Percentiles rank a stretch among this genome's conserved stretches.
Evolutionary conservation across 2,113 vertebrate species (phyloP).

Genomic region (Phycodurus eques): DNA sequence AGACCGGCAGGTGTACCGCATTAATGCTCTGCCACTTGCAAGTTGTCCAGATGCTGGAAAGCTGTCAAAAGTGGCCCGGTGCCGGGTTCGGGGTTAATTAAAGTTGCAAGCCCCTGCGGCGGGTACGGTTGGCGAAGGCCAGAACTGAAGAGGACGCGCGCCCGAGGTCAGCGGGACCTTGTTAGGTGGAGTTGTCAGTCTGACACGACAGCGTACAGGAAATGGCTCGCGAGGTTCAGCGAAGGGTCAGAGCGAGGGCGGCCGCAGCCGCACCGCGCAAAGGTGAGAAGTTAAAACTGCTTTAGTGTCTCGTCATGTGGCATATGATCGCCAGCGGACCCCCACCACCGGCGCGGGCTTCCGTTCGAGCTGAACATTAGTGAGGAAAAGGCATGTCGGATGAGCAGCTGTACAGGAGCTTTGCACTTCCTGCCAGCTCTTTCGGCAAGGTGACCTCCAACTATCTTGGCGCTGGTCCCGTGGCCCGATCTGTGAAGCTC

Average conservation of each 20-base stretch:
- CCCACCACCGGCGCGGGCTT: neutral
- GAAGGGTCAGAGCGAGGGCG: conserved; percentile 44
- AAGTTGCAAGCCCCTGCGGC: conserved; percentile 58
- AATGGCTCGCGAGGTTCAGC: conserved; percentile 56
- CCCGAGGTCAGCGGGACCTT: conserved; percentile 65
- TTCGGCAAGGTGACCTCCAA: conserved; percentile 73
- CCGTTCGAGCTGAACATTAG: conserved; percentile 31
- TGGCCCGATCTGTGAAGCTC: conserved; percentile 66
- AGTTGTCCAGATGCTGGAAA: conserved; percentile 53
- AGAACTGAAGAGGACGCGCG: conserved; percentile 50
- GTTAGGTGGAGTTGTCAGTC: conserved; percentile 58
- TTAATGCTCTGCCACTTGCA: conserved; percentile 13
- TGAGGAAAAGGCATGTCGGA: conserved; percentile 46
- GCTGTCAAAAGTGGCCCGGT: conserved; percentile 46
- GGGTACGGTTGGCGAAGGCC: conserved; percentile 46
- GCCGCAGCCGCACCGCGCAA: conserved; percentile 45
- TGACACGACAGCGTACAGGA: conserved; percentile 56
- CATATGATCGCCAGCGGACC: conserved; percentile 38
- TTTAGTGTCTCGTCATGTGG: conserved; percentile 31
- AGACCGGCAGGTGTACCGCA: neutral
- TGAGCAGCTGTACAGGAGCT: conserved; percentile 61
- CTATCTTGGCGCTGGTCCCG: conserved; percentile 64
- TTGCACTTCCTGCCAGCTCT: conserved; percentile 58
- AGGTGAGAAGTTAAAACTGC: conserved; percentile 52
- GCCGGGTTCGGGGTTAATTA: conserved; percentile 71